Conservation (phyloP, 1,140 invertebrate species). For the Scaptomyza pallida region DNA sequence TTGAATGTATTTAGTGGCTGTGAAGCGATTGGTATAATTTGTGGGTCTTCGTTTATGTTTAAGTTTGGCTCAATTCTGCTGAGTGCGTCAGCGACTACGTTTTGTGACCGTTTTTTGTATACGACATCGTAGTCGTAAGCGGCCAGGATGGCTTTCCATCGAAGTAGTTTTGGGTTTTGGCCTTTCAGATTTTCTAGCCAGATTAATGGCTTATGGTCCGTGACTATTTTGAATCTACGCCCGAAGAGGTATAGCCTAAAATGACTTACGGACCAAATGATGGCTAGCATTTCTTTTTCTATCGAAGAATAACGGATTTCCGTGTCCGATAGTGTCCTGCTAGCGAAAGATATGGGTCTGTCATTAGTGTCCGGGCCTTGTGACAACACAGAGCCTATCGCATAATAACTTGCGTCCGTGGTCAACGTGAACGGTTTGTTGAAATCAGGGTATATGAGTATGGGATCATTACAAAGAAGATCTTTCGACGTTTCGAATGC, state of each 20-base stretch:
- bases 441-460: conserved; percentile 13
- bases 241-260: too few relatives aligned
- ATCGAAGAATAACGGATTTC: conserved; percentile 19
- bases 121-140: neutral
- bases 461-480: conserved; percentile 12
- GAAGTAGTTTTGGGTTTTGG: too few relatives aligned
- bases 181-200: too few relatives aligned
- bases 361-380: too few relatives aligned
- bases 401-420: conserved; percentile 15
- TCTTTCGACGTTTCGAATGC: neutral
- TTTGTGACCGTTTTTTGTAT: conserved; percentile 12
- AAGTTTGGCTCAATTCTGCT: too few relatives aligned
- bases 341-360: too few relatives aligned
- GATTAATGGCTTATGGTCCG: too few relatives aligned
- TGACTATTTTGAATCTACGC: too few relatives aligned
- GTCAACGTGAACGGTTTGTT: conserved; percentile 18
- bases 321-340: conserved; percentile 18
- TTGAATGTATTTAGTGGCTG: neutral
- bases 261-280: neutral
- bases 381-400: too few relatives aligned
- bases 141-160: too few relatives aligned
- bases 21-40: too few relatives aligned
- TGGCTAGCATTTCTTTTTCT: conserved; percentile 23
- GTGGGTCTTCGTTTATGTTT: too few relatives aligned
- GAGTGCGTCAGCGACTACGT: conserved; percentile 7